These are phyloP conservation scores for Leptura quadrifasciata DNA, from an alignment of 2,888 invertebrate genomes.

Conservation along the genomic window DNA sequence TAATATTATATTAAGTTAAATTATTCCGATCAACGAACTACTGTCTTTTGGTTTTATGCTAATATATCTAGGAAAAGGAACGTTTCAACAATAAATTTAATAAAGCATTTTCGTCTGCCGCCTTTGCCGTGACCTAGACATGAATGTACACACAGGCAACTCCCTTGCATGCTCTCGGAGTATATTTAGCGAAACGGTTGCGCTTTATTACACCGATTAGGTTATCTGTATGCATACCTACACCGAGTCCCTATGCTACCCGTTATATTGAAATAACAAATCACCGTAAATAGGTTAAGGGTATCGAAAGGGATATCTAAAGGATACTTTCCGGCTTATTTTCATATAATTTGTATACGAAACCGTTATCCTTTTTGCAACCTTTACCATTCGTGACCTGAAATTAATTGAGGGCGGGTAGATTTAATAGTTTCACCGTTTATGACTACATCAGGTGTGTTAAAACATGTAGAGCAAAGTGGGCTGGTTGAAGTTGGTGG, in stretches of 20 bases:
- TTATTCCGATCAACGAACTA: no score
- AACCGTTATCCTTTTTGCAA: constrained; percentile 40
- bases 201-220: constrained; percentile 48
- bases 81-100: background rate
- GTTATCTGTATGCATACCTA: constrained; percentile 50
- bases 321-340: constrained; percentile 44
- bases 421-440: constrained; percentile 27
- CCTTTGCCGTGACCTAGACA: constrained; percentile 16
- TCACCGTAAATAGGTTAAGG: constrained; percentile 47
- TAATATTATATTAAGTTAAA: no score
- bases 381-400: constrained; percentile 23
- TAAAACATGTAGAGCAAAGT: background rate
- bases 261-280: constrained; percentile 49
- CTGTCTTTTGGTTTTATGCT: no score
- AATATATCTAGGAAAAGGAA: background rate
- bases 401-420: constrained; percentile 27
- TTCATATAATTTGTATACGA: constrained; percentile 45
- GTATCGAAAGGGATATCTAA: constrained; percentile 45
- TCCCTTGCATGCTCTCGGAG: constrained; percentile 33
- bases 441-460: constrained; percentile 26
- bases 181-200: constrained; percentile 44
- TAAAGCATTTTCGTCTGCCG: background rate
- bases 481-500: background rate
- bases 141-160: constrained; percentile 5
- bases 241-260: constrained; percentile 35